Conservation (phyloP, 2,113 vertebrate species). For the Centropus bengalensis region DNA sequence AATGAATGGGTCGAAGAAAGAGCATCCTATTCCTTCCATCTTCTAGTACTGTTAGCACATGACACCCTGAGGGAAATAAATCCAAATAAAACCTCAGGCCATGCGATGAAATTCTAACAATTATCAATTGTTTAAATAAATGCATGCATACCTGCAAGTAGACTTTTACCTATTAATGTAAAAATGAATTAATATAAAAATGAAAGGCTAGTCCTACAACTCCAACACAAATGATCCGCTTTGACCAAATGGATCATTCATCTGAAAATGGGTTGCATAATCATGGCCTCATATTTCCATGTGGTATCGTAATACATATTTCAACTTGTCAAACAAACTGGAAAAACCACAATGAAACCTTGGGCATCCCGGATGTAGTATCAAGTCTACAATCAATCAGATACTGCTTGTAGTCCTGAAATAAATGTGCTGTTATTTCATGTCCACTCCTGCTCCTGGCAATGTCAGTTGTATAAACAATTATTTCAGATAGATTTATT, state of each 20-base stretch:
- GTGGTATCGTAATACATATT: background rate
- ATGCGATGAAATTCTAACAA: background rate
- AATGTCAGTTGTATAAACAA: background rate
- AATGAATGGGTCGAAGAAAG: slow-evolving; percentile 20
- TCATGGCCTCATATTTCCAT: background rate
- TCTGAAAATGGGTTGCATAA: background rate
- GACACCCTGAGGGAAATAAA: background rate
- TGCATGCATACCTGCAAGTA: background rate
- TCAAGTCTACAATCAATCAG: background rate
- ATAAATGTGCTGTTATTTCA: background rate
- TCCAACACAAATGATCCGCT: background rate
- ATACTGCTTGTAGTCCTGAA: background rate
- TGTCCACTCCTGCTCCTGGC: background rate
- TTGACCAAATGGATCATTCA: background rate
- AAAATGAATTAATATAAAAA: background rate
- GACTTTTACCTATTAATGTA: background rate
- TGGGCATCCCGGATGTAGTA: background rate
- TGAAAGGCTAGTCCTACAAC: background rate
- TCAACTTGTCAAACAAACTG: background rate
- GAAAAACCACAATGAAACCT: background rate
- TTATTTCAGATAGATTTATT: background rate
- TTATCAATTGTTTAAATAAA: background rate
- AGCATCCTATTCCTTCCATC: background rate
- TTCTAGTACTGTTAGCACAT: background rate
- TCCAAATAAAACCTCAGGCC: background rate